A percentile compares a stretch with the other conserved stretches of the same genome.
phyloP scores from a whole-genome alignment of 2,113 vertebrate species.

The Boleophthalmus pectinirostris region DNA sequence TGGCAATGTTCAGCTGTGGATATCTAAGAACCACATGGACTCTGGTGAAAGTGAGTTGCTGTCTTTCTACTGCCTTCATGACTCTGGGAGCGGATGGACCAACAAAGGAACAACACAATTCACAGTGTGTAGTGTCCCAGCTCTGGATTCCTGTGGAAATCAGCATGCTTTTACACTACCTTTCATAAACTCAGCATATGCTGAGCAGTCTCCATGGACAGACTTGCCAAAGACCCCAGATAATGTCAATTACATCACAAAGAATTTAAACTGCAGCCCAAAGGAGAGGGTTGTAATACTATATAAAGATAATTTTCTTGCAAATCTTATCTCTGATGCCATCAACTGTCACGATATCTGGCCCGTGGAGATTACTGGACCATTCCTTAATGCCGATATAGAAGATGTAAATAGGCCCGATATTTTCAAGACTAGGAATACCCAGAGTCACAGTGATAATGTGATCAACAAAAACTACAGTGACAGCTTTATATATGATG shows the following conservation, averaged over 20 bases:
- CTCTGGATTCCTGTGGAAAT: neutral
- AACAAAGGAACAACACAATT: neutral
- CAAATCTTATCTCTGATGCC: conserved; percentile 4
- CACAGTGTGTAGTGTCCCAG: neutral
- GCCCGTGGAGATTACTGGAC: neutral
- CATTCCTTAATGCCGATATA: neutral
- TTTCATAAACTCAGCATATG: neutral
- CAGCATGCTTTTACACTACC: neutral
- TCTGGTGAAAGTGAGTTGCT: conserved; percentile 39
- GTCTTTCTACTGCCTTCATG: conserved; percentile 8
- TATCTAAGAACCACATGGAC: conserved; percentile 77
- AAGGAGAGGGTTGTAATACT: conserved; percentile 17
- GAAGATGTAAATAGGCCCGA: conserved; percentile 13
- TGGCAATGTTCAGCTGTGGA: conserved; percentile 82
- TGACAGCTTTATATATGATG: neutral
- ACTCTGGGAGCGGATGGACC: conserved; percentile 14
- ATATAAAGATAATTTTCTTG: conserved; percentile 11
- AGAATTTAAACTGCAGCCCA: neutral
- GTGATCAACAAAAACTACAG: neutral
- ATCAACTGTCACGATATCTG: conserved; percentile 1
- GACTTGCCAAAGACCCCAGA: conserved; percentile 7
- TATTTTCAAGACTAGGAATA: conserved; percentile 42
- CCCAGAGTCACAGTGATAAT: conserved; percentile 34
- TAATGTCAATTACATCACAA: conserved; percentile 20
- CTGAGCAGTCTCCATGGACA: conserved; percentile 8